Evolutionary conservation across 2,797 vertebrate species (phyloP).

Genomic region (Trichosurus vulpecula): DNA sequence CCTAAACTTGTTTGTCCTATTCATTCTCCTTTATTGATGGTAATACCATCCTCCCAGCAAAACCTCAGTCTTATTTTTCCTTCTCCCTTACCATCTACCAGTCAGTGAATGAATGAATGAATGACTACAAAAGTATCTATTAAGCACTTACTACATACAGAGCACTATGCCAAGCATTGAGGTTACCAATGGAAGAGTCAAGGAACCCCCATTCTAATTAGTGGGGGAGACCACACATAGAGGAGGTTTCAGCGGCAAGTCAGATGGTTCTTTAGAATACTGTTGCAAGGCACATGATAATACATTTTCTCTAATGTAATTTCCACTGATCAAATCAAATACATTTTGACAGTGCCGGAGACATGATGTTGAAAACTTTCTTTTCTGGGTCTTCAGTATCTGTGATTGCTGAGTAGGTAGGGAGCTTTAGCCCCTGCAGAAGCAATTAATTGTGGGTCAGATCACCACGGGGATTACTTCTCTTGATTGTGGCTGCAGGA

Average conservation of each 20-base stretch:
- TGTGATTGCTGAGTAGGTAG: background rate
- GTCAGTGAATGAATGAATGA: background rate
- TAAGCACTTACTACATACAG: background rate
- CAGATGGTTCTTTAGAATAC: background rate
- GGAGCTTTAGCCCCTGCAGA: background rate
- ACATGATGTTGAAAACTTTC: background rate
- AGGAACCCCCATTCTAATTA: background rate
- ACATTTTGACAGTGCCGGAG: background rate
- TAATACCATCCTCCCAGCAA: background rate
- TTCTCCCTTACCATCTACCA: background rate
- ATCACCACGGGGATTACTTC: background rate
- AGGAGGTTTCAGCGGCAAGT: too few relatives aligned
- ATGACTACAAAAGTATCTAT: background rate
- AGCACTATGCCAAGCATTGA: background rate
- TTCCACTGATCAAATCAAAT: background rate
- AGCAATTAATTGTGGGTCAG: background rate
- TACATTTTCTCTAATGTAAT: background rate
- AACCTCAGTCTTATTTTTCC: background rate
- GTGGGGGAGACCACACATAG: background rate
- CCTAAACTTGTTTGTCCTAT: background rate
- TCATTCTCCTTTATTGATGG: background rate
- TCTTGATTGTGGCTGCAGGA: background rate
- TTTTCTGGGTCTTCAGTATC: background rate
- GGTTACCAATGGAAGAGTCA: background rate
- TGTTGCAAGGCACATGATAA: background rate